These are phyloP conservation scores for Hydriomena furcata DNA, from an alignment of 2,888 invertebrate species.

Conservation along the genomic window DNA sequence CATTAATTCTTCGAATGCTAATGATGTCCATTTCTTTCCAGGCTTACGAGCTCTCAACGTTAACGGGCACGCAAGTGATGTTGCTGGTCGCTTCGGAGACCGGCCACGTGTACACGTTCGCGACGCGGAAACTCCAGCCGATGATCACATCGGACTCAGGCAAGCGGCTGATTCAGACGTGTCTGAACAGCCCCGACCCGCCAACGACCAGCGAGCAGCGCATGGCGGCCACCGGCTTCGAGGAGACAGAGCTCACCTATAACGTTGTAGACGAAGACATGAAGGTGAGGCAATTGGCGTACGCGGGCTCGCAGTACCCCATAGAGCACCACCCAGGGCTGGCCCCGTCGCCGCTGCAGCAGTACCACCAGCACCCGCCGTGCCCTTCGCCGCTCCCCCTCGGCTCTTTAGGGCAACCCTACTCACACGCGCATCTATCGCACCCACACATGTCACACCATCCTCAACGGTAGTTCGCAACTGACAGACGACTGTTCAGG, in stretches of 20 bases:
- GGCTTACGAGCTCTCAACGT: conserved; percentile 99
- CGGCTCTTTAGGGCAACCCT: conserved; percentile 76
- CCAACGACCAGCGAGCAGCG: conserved; percentile 94
- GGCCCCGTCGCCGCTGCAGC: conserved; percentile 86
- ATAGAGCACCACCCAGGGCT: conserved; percentile 86
- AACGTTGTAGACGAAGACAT: conserved; percentile 97
- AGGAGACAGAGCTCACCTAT: conserved; percentile 99
- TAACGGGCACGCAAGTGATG: conserved; percentile 99
- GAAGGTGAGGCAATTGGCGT: conserved; percentile 98
- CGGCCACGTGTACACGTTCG: conserved; percentile 99
- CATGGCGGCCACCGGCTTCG: conserved; percentile 99
- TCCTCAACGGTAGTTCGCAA: conserved; percentile 89
- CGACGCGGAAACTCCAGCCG: conserved; percentile 98
- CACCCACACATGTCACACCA: conserved; percentile 90
- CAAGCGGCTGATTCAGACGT: conserved; percentile 98
- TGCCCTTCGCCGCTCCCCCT: conserved; percentile 90
- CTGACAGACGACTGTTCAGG: conserved; percentile 23
- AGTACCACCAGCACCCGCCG: conserved; percentile 89
- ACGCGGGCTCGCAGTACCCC: conserved; percentile 89
- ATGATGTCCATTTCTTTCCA: conserved; percentile 69
- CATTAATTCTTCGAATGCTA: conserved; percentile 26
- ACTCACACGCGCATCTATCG: conserved; percentile 81
- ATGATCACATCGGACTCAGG: conserved; percentile 99
- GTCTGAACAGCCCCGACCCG: conserved; percentile 98
- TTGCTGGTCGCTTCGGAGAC: conserved; percentile 99